Base-by-base conservation (phyloP, 2,797 vertebrate genomes). In the Anableps anableps region DNA sequence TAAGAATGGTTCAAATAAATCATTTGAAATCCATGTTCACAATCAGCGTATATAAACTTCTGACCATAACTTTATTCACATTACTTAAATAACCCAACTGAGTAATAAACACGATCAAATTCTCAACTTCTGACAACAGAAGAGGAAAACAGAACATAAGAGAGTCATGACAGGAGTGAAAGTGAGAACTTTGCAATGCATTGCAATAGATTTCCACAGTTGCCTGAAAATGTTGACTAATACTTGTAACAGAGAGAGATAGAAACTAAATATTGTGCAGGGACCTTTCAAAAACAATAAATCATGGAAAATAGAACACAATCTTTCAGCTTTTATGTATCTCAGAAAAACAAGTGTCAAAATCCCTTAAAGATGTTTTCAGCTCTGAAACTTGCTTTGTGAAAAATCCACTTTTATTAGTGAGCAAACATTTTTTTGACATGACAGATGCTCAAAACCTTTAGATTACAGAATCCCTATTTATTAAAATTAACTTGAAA, bases 191-290 rank as follows among this genome's bases (percentile, higher is more conserved):
- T 38, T 66, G 62, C 34, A 23, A 34, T 41, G 36, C 21, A 68
- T 68, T 68, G 64, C 64, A 41, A 41, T 36, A 68, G 21, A 23
- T 68, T 68, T 68, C 64, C 36, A 41, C 41, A 13, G 36, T 26
- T 68, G 64, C 36, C 64, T 41, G 64, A 68, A 68, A 68, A 68
- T 68, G 64, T 26, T 68, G 23, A 68, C 36, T 26, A 68, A 26
- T 26, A 31, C 23, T 7, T 10, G 19, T 36, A 41, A 38, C 64
- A 41, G 64, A 41, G 21, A 26, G 6, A 41, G 64, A 68, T n/a
- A n/a, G n/a, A 68, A 41, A 68, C 64, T 26, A 41, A 38, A 41
- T 68, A 26, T 13, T 41, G 10, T 41, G 4, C 64, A 68, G 36
- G 36, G 64, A 68, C 9, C 21, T 68, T 41, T 68, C 64, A 68